These are phyloP conservation scores for Lepidocyrtinus sp. DNA, from an alignment of 2,888 invertebrate species.

Conservation along the genomic window DNA sequence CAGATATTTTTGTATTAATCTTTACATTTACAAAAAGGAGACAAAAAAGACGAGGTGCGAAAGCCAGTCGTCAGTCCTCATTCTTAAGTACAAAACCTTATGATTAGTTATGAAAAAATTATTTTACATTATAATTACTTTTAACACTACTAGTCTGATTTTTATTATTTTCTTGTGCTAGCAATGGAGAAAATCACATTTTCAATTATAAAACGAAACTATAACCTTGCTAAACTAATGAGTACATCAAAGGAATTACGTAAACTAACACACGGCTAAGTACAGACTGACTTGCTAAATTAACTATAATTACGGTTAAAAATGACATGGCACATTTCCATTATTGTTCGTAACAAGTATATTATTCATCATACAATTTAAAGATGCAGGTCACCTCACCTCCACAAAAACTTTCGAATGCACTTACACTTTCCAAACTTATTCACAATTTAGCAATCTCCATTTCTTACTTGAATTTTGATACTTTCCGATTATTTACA, in stretches of 20 bases:
- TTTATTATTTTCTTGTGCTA: background rate
- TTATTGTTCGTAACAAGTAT: conserved; percentile 41
- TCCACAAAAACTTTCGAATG: background rate
- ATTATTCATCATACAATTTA: background rate
- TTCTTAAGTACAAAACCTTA: no score
- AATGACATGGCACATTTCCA: conserved; percentile 57
- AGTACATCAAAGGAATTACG: no score
- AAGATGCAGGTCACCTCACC: conserved; percentile 1
- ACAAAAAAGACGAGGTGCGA: conserved; percentile 37
- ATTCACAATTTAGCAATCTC: background rate
- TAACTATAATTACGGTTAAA: no score
- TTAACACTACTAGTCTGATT: conserved; percentile 14
- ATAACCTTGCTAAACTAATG: no score
- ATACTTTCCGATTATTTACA: background rate
- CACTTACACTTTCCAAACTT: conserved; percentile 2
- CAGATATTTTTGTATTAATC: background rate
- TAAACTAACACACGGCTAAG: no score
- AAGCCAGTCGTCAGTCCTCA: conserved; percentile 57
- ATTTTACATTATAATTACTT: background rate
- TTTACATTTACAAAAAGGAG: background rate
- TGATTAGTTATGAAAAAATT: no score
- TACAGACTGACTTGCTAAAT: no score
- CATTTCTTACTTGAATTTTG: background rate
- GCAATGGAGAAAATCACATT: conserved; percentile 1
- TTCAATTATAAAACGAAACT: no score